phyloP scores from a whole-genome alignment of 2,113 vertebrate genomes.

The Cyrtonyx montezumae region DNA sequence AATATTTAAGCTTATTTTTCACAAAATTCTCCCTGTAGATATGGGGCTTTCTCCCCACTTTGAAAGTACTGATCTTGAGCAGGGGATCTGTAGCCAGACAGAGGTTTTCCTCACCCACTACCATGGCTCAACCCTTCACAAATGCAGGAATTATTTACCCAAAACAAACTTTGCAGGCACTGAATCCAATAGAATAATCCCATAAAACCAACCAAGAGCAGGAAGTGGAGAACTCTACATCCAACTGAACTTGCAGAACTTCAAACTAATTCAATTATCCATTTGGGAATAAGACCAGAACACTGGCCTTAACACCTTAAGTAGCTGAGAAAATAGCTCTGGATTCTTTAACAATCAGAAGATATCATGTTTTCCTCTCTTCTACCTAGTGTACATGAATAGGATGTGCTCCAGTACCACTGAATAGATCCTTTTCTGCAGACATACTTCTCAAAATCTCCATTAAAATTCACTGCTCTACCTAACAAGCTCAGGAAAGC shows the following conservation, averaged over 20 bases:
- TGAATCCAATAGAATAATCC: slow-evolving; percentile 39
- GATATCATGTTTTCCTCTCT: slow-evolving; percentile 31
- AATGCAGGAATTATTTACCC: not conserved
- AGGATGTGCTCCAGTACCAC: slow-evolving; percentile 1
- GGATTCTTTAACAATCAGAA: slow-evolving; percentile 43
- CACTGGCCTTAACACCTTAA: slow-evolving; percentile 48
- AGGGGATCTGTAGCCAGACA: rapidly evolving
- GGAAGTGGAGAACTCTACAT: not conserved
- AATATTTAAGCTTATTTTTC: not conserved
- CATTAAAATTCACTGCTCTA: slow-evolving; percentile 29
- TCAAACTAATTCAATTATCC: slow-evolving; percentile 65
- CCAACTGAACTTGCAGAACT: slow-evolving; percentile 50
- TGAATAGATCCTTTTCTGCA: slow-evolving; percentile 12
- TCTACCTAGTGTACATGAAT: not conserved
- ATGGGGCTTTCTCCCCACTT: not conserved
- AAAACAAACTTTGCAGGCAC: not conserved
- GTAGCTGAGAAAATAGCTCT: slow-evolving; percentile 54
- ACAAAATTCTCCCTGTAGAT: not conserved
- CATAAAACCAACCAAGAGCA: not conserved
- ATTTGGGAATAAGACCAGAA: slow-evolving; percentile 61
- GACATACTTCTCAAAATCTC: slow-evolving; percentile 4
- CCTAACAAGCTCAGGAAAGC: slow-evolving; percentile 14
- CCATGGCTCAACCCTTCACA: not conserved
- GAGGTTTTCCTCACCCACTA: not conserved
- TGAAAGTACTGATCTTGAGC: not conserved